Conservation (phyloP, 2,113 vertebrate genomes). For the Myrmecobius fasciatus region DNA sequence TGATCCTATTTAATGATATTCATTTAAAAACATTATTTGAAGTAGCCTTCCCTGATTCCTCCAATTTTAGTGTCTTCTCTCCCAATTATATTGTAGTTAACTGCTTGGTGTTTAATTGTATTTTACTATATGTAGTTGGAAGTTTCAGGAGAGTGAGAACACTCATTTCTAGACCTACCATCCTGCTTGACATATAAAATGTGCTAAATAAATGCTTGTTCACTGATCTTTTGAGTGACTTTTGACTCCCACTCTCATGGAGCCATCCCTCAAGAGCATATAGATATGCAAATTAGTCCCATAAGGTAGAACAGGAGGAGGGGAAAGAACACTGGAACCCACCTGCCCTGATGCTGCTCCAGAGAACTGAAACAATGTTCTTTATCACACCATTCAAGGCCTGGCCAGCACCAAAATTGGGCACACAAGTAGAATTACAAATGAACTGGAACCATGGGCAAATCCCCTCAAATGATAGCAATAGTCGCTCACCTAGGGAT, state of each 20-base stretch:
- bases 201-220: background rate
- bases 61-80: background rate
- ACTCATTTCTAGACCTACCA: background rate
- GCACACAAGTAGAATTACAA: too few relatives aligned
- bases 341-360: background rate
- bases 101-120: background rate
- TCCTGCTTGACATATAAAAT: background rate
- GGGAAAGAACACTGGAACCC: background rate
- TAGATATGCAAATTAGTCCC: background rate
- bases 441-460: background rate
- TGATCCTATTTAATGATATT: background rate
- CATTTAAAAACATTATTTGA: background rate
- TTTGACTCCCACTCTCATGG: background rate
- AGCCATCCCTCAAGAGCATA: background rate
- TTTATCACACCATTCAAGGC: background rate
- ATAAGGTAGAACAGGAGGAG: background rate
- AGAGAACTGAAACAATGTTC: background rate
- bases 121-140: background rate
- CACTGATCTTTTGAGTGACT: background rate
- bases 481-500: background rate
- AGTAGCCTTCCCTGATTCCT: background rate
- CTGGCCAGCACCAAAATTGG: background rate
- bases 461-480: background rate
- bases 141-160: background rate
- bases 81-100: background rate